Conservation (phyloP, 1,140 invertebrate species). For the Brachionus angularis region DNA sequence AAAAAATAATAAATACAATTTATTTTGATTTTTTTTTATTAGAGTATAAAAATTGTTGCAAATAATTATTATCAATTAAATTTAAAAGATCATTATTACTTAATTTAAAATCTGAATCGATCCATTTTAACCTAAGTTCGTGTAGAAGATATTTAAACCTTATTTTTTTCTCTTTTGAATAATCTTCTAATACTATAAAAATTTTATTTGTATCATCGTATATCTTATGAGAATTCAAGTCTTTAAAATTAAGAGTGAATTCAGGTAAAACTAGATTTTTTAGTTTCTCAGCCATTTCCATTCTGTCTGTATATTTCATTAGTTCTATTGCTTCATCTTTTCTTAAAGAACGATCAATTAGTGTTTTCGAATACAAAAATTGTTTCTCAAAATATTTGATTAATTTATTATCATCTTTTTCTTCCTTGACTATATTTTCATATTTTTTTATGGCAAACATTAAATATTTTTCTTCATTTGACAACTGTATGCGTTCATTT, state of each 20-base stretch:
- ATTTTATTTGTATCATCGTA: neutral
- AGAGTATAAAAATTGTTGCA: neutral
- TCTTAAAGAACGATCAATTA: neutral
- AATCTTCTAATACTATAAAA: neutral
- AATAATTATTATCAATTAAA: neutral
- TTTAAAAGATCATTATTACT: neutral
- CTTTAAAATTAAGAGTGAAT: conserved; percentile 4
- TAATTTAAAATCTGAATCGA: conserved; percentile 10
- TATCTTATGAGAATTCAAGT: neutral
- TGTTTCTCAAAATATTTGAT: conserved; percentile 6
- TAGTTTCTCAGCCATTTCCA: neutral
- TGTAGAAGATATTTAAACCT: neutral
- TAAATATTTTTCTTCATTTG: conserved; percentile 34
- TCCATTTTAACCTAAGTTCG: conserved; percentile 31
- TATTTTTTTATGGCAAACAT: neutral
- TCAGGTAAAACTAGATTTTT: neutral
- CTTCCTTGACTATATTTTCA: neutral
- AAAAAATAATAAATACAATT: no score
- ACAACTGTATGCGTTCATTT: conserved; percentile 26
- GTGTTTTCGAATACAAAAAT: conserved; percentile 3
- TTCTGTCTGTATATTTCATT: conserved; percentile 19
- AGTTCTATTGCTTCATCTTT: conserved; percentile 5
- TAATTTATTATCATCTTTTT: conserved; percentile 1
- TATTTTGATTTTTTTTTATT: no score
- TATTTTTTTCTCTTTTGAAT: neutral